Evolutionary conservation across 2,113 vertebrate genomes (phyloP), one percentile per base, ranked within the genome.

Genomic region (Egretta garzetta): DNA sequence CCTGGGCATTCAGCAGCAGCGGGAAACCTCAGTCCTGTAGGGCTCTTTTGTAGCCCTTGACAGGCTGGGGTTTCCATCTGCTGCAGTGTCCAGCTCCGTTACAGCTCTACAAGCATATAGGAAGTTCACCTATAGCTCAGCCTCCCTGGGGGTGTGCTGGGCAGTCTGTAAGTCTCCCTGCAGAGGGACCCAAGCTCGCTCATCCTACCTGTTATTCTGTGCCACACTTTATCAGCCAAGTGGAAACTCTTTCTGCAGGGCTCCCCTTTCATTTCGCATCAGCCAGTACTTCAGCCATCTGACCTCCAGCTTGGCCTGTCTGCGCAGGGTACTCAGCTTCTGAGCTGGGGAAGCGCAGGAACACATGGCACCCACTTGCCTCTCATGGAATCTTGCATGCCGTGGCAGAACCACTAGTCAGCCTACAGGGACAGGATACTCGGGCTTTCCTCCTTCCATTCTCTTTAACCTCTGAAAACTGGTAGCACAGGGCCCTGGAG

Each of bases 301-400:
- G 20, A 37, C 32, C 33, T 37, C 13, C 50, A 37, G 56, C 15
- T 10, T 18, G 55, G 47, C 41, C 56, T 24, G 9, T 35, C 27
- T 24, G 60, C 0, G 0, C 1, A 1, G 6, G 12, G 49, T 30
- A 26, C 22, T 33, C 43, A 60, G 59, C 68, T 53, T 6, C 41
- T 7, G 22, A 64, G 45, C 7, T 0, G 43, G 55, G 30, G 30
- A 70, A 62, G n/a, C 0, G 0, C 26, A 70, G 16, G 22, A 74
- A 67, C 21, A 10, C 1, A 0, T 0, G 1, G 52, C 53, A 71
- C 35, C 14, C 45, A 4, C 64, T 27, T 1, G 0, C 43, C 52
- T 88, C 33, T 37, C 21, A 4, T 2, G 7, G 33, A 43, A 23
- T 32, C 39, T 21, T 24, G 6, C 5, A 7, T 1, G 17, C 50